phyloP scores from a whole-genome alignment of 2,797 vertebrate genomes.

The Lophotriccus pileatus region DNA sequence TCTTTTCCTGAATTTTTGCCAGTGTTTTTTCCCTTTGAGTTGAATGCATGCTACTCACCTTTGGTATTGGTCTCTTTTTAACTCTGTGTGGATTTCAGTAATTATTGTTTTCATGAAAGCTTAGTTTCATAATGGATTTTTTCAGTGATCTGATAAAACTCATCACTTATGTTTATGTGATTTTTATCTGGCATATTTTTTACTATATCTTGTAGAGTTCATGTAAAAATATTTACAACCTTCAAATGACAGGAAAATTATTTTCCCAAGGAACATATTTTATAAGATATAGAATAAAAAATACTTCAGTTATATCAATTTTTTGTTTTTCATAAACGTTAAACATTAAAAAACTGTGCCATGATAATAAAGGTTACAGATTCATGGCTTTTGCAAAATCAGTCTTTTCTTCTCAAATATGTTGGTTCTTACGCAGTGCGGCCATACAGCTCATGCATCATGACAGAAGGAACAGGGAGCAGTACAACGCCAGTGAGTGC shows the following conservation, averaged over 20 bases:
- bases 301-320: not conserved
- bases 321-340: not conserved
- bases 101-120: not conserved
- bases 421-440: accelerated
- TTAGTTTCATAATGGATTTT: not conserved
- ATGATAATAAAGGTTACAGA: not conserved
- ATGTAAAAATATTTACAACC: not conserved
- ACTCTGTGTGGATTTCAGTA: not conserved
- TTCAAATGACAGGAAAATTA: not conserved
- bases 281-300: not conserved
- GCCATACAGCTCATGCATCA: not conserved
- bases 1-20: not conserved
- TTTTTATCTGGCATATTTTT: not conserved
- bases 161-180: not conserved
- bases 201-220: not conserved
- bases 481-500: not conserved
- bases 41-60: not conserved
- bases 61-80: not conserved
- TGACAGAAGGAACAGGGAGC: not conserved
- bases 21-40: not conserved
- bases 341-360: not conserved
- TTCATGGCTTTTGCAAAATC: not conserved
- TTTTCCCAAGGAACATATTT: not conserved
- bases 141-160: not conserved
- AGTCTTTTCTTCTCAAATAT: not conserved